A percentile compares a stretch with the other conserved stretches of the same genome.
Evolutionary conservation across 2,797 vertebrate species (phyloP).

Genomic region (Moxostoma hubbsi): DNA sequence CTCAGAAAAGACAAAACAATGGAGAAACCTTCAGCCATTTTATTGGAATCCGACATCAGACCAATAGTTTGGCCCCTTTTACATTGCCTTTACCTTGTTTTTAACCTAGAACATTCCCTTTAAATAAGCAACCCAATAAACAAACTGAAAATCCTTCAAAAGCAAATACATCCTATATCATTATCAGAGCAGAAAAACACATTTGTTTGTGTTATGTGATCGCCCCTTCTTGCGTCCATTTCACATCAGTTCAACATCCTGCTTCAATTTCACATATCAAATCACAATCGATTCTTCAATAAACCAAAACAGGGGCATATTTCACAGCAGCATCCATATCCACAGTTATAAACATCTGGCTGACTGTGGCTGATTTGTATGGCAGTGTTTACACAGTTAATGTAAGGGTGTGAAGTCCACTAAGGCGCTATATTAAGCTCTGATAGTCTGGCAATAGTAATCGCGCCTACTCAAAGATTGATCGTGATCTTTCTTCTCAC

Average conservation of each 20-base stretch:
- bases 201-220: not conserved
- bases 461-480: constrained; percentile 34
- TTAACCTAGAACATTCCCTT: no score
- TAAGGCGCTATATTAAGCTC: constrained; percentile 53
- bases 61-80: no score
- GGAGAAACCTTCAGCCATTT: no score
- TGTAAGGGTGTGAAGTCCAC: constrained; percentile 41
- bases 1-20: no score
- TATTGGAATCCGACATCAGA: no score
- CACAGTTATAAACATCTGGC: constrained; percentile 53
- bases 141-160: no score
- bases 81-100: no score
- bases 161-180: no score
- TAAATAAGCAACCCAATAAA: no score
- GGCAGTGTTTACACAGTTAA: constrained; percentile 33
- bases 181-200: not conserved
- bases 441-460: constrained; percentile 45
- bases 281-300: constrained; percentile 39
- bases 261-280: constrained; percentile 20
- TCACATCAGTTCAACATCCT: constrained; percentile 23
- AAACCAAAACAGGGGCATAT: constrained; percentile 33
- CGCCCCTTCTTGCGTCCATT: constrained; percentile 3
- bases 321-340: constrained; percentile 1
- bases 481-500: constrained; percentile 30
- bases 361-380: constrained; percentile 12